Evolutionary conservation across 2,113 vertebrate genomes (phyloP).

Genomic region (Ancistrus triradiatus): DNA sequence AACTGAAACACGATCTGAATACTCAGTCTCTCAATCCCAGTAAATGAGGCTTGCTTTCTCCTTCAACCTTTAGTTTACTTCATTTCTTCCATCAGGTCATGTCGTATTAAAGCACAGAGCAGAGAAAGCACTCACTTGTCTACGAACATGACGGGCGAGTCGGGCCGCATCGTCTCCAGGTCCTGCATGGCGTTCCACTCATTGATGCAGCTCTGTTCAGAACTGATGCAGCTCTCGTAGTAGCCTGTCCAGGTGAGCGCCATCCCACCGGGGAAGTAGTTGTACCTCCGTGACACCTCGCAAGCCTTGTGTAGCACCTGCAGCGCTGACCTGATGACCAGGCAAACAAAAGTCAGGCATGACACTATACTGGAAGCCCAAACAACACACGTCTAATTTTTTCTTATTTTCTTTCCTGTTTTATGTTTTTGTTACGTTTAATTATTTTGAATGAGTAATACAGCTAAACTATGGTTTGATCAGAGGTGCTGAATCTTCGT

Average conservation of each 20-base stretch:
- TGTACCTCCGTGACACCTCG: conserved; percentile 84
- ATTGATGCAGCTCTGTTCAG: conserved; percentile 93
- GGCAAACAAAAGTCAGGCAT: not conserved
- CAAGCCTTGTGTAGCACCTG: conserved; percentile 96
- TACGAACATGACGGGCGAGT: conserved; percentile 86
- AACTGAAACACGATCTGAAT: no score
- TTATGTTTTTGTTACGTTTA: no score
- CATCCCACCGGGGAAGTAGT: conserved; percentile 91
- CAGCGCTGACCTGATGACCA: conserved; percentile 81
- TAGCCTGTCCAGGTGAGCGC: conserved; percentile 91
- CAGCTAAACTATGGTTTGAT: no score
- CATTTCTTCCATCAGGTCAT: no score
- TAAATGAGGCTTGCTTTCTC: not conserved
- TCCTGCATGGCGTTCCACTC: conserved; percentile 98
- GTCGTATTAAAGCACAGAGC: not conserved
- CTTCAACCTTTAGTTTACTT: not conserved
- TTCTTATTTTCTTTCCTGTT: no score
- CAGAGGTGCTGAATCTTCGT: no score
- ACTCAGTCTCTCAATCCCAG: not conserved
- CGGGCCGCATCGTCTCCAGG: conserved; percentile 84
- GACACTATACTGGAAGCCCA: no score
- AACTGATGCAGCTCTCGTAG: conserved; percentile 91
- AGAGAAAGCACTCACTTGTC: conserved; percentile 72
- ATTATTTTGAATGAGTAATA: no score
- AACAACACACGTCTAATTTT: no score